Evolutionary conservation across 2,888 invertebrate genomes (phyloP).

Genomic region (Lutraria lutraria): DNA sequence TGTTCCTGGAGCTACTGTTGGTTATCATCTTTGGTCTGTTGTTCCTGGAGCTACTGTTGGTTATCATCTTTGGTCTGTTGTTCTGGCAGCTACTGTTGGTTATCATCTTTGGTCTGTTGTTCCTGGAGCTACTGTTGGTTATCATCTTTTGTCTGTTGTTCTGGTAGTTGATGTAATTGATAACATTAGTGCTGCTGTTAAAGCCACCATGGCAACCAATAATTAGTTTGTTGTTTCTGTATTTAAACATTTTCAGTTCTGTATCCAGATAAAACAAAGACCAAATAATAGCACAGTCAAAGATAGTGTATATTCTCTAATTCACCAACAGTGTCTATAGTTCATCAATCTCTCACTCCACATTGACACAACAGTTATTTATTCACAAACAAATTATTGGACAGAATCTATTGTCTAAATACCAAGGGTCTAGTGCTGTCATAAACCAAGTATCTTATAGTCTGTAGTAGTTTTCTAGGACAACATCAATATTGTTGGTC

Average conservation of each 20-base stretch:
- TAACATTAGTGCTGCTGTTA: neutral
- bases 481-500: neutral
- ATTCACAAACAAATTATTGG: slow-evolving; percentile 1
- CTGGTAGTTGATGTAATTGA: neutral
- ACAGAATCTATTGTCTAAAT: slow-evolving; percentile 7
- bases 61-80: too few species aligned
- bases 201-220: neutral
- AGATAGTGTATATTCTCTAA: neutral
- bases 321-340: neutral
- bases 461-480: neutral
- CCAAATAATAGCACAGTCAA: neutral
- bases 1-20: too few species aligned
- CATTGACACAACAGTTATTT: slow-evolving; percentile 6
- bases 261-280: neutral
- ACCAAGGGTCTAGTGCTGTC: neutral
- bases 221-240: too few species aligned
- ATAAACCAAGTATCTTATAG: neutral
- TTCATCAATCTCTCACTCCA: neutral
- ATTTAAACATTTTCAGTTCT: too few species aligned
- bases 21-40: too few species aligned
- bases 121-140: too few species aligned
- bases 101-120: too few species aligned
- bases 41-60: too few species aligned
- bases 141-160: neutral
- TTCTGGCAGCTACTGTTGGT: too few species aligned